Conservation (phyloP, 1,140 invertebrate species). For the Drosophila littoralis region DNA sequence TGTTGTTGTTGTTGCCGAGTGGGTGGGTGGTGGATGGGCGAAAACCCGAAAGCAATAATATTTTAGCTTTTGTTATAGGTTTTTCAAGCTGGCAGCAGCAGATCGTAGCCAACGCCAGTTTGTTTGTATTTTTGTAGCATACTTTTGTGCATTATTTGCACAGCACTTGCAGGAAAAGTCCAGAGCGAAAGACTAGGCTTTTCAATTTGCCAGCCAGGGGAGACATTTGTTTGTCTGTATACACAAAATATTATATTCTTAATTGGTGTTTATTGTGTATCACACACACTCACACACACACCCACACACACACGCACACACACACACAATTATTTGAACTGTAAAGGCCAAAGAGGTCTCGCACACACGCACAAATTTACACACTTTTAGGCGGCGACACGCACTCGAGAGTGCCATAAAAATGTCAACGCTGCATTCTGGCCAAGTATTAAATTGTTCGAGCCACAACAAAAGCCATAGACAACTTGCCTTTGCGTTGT, state of each 20-base stretch:
- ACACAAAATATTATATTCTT: slow-evolving; percentile 83
- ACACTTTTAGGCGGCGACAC: slow-evolving; percentile 35
- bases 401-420: slow-evolving; percentile 71
- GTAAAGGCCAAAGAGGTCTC: slow-evolving; percentile 17
- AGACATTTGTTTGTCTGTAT: slow-evolving; percentile 65
- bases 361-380: slow-evolving; percentile 2
- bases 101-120: slow-evolving; percentile 45
- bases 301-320: slow-evolving; percentile 14
- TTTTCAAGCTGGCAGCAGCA: slow-evolving; percentile 43
- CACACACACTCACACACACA: slow-evolving; percentile 57
- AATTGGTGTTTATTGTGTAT: slow-evolving; percentile 83
- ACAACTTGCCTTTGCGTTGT: slow-evolving; percentile 55
- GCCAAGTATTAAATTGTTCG: slow-evolving; percentile 64
- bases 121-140: slow-evolving; percentile 80
- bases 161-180: slow-evolving; percentile 73
- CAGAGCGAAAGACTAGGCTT: slow-evolving; percentile 63
- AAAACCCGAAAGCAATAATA: slow-evolving; percentile 74
- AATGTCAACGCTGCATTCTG: slow-evolving; percentile 69
- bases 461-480: slow-evolving; percentile 45
- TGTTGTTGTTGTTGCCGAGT: background rate
- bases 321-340: slow-evolving; percentile 15
- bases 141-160: slow-evolving; percentile 81
- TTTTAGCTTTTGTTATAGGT: slow-evolving; percentile 81
- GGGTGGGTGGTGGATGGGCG: background rate
- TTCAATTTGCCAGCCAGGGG: slow-evolving; percentile 62